Evolutionary conservation across 2,888 invertebrate species (phyloP), one percentile per base, ranked within the genome.

Genomic region (Microchrysa polita): DNA sequence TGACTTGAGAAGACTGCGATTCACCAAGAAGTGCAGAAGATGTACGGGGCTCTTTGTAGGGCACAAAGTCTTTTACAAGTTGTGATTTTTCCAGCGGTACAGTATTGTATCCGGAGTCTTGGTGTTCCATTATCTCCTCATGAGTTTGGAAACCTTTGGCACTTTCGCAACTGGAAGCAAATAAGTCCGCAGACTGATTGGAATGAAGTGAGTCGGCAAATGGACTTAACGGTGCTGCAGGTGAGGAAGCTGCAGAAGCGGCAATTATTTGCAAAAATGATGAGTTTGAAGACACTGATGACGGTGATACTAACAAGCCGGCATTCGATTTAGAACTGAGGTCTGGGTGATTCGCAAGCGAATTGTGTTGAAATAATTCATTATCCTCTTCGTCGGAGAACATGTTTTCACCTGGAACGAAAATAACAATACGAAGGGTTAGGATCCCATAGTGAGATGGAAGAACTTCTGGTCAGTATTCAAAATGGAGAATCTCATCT

Each of bases 41-140:
- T 10, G 12, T 9, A 2, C 12, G 27, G 18, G 18, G 34, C 40
- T 53, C 27, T 22, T 27, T 48, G 34, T 22, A 71, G 5, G 18
- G 63, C 14, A 42, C 57, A 7, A 55, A 60, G 20, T 34, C 20
- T 40, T 67, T 27, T 18, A 52, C 5, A 0, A n/a, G 7, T 23
- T 34, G 7, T 7, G 57, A 57, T 2, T 23, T 73, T 12, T 44
- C 9, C 2, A 18, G 16, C 4, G 22, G 16, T 1, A 5, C 18
- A 20, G 73, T 7, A 22, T 73, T 10, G 40, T 73, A 74, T 40
- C 73, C 67, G n/a, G 67, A 74, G 42, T 74, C 67, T 34, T 67
- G 72, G 40, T 40, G 12, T 48, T 57, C 40, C 10, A 53, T 10
- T 20, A 2, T 42, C 10, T 23, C 16, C 48, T 5, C 4, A 4